These are phyloP conservation scores for Andricus quercusramuli DNA, from an alignment of 2,888 invertebrate species.

Conservation along the genomic window DNA sequence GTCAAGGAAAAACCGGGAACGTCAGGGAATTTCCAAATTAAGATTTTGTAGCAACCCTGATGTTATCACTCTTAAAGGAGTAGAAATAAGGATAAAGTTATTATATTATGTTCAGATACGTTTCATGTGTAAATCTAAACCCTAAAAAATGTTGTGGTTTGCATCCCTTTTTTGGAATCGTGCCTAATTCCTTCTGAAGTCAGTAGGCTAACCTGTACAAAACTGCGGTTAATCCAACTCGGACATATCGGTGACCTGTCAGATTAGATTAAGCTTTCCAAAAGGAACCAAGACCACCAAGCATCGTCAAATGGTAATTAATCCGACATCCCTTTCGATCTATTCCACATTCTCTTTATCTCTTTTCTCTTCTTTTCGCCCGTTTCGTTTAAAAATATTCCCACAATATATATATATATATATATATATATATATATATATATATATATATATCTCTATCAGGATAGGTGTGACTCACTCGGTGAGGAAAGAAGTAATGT, in stretches of 20 bases:
- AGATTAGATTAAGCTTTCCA: conserved; percentile 69
- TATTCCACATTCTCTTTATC: conserved; percentile 38
- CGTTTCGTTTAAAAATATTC: background rate
- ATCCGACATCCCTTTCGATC: conserved; percentile 58
- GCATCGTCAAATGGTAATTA: conserved; percentile 65
- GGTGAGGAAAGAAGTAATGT: too few species aligned
- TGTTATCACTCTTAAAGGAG: background rate
- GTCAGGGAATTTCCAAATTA: too few species aligned
- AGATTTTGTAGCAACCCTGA: background rate
- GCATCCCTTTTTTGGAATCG: conserved; percentile 18
- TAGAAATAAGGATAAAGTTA: background rate
- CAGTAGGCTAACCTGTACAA: conserved; percentile 71
- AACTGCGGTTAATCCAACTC: conserved; percentile 68
- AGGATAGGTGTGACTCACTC: too few species aligned
- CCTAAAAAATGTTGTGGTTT: conserved; percentile 28
- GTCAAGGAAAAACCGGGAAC: too few species aligned
- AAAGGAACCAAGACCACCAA: conserved; percentile 68
- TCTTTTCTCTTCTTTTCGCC: conserved; percentile 32
- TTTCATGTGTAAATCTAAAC: conserved; percentile 7
- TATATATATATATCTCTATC: too few species aligned
- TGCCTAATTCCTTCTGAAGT: conserved; percentile 52
- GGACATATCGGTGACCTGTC: conserved; percentile 71
- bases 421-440: too few species aligned
- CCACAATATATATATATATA: background rate
- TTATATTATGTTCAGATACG: background rate